A percentile compares a stretch with the other conserved stretches of the same genome.
Evolutionary conservation across 2,888 invertebrate species (phyloP).

Genomic region (Hermaeophaga mercurialis): DNA sequence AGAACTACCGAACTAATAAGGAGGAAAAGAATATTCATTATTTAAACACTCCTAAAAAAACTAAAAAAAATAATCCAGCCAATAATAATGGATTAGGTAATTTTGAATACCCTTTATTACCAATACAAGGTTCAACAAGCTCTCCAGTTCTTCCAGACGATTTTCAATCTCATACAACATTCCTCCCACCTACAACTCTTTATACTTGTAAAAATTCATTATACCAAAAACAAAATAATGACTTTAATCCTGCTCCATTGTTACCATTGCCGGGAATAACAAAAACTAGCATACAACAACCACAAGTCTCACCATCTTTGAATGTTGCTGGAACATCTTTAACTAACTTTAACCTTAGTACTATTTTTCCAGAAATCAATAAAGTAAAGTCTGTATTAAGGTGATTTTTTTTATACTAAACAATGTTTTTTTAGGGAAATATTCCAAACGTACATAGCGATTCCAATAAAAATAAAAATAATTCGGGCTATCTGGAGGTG

Average conservation of each 20-base stretch:
- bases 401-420: not conserved
- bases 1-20: slow-evolving; percentile 32
- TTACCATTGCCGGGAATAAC: slow-evolving; percentile 47
- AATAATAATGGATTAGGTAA: slow-evolving; percentile 43
- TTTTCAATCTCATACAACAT: slow-evolving; percentile 53
- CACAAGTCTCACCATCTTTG: slow-evolving; percentile 50
- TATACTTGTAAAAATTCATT: slow-evolving; percentile 56
- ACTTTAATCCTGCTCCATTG: slow-evolving; percentile 44
- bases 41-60: slow-evolving; percentile 35
- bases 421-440: slow-evolving; percentile 4
- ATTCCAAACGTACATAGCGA: slow-evolving; percentile 8
- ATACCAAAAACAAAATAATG: slow-evolving; percentile 49
- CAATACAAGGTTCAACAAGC: slow-evolving; percentile 54
- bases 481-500: slow-evolving; percentile 9
- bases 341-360: slow-evolving; percentile 81
- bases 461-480: slow-evolving; percentile 5
- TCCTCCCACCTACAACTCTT: slow-evolving; percentile 51
- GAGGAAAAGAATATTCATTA: slow-evolving; percentile 32
- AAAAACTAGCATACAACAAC: slow-evolving; percentile 46
- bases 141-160: slow-evolving; percentile 57
- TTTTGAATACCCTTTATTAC: slow-evolving; percentile 54
- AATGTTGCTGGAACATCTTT: slow-evolving; percentile 60
- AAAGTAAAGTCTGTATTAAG: slow-evolving; percentile 43
- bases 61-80: slow-evolving; percentile 43
- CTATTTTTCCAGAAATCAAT: slow-evolving; percentile 85